Evolutionary conservation across 2,113 vertebrate genomes (phyloP).

Genomic region (Cavia aperea): DNA sequence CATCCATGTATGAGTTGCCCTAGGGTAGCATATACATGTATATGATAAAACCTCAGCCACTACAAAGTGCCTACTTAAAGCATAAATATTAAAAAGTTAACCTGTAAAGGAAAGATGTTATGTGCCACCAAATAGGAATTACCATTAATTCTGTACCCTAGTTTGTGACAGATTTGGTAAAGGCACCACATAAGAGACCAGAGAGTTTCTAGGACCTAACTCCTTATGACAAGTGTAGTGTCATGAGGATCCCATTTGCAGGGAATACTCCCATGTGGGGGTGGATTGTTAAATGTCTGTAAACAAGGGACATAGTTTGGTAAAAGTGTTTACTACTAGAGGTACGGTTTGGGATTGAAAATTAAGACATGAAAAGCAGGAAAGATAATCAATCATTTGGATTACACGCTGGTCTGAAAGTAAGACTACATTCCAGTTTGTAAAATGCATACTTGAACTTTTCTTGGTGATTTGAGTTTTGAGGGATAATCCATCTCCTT

Average conservation of each 20-base stretch:
- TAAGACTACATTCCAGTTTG: neutral
- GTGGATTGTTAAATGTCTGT: neutral
- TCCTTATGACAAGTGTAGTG: neutral
- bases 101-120: neutral
- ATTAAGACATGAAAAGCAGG: slow-evolving; percentile 14
- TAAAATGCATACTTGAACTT: neutral
- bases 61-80: neutral
- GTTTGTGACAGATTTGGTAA: neutral
- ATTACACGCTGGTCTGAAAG: neutral
- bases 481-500: neutral
- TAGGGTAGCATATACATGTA: neutral
- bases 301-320: neutral
- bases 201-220: neutral
- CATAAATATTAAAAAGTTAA: neutral
- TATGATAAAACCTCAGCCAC: neutral
- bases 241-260: neutral
- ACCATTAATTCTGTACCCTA: neutral
- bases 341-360: neutral
- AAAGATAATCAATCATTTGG: neutral
- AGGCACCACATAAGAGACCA: neutral
- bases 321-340: neutral
- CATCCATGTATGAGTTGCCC: neutral
- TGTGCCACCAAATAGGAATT: neutral
- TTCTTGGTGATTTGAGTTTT: neutral
- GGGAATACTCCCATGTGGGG: neutral